A percentile compares a stretch with the other conserved stretches of the same genome.
These are phyloP conservation scores for Hanleya hanleyi DNA, from an alignment of 2,888 invertebrate species.

Conservation along the genomic window DNA sequence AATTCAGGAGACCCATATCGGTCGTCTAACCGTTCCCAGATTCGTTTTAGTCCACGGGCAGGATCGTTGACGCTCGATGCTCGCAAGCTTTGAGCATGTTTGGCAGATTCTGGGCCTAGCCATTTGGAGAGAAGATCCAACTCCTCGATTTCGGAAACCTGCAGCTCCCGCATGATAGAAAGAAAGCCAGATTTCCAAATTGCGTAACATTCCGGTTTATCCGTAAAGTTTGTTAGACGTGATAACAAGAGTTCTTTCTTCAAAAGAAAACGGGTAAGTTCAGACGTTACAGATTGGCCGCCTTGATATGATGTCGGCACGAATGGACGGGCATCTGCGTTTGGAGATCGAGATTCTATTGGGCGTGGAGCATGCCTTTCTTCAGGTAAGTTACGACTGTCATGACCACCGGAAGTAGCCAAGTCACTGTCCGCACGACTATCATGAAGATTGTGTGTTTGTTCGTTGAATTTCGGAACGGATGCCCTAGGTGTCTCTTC, in stretches of 20 bases:
- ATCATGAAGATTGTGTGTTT: too few relatives aligned
- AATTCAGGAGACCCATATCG: constrained; percentile 25
- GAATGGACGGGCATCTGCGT: too few relatives aligned
- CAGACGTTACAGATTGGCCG: too few relatives aligned
- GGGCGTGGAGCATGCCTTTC: too few relatives aligned
- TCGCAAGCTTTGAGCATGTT: constrained; percentile 12
- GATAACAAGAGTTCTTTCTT: constrained; percentile 8
- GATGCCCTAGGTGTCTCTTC: too few relatives aligned
- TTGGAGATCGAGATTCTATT: too few relatives aligned
- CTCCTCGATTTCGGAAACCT: constrained; percentile 15
- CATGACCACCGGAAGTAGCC: too few relatives aligned
- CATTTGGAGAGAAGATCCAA: constrained; percentile 24
- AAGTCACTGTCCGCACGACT: too few relatives aligned
- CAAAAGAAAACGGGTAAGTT: constrained; percentile 1
- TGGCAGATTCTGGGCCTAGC: constrained; percentile 22
- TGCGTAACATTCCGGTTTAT: constrained; percentile 13
- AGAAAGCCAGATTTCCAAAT: constrained; percentile 17
- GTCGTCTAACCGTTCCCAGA: constrained; percentile 31
- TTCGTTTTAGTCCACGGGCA: constrained; percentile 11
- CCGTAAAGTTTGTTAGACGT: constrained; percentile 12
- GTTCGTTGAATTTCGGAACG: too few relatives aligned
- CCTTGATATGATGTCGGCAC: too few relatives aligned
- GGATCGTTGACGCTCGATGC: constrained; percentile 19
- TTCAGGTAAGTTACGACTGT: too few relatives aligned
- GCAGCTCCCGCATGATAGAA: constrained; percentile 15